These are phyloP conservation scores for Hippocampus zosterae DNA, from an alignment of 2,113 vertebrate species.

Conservation along the genomic window DNA sequence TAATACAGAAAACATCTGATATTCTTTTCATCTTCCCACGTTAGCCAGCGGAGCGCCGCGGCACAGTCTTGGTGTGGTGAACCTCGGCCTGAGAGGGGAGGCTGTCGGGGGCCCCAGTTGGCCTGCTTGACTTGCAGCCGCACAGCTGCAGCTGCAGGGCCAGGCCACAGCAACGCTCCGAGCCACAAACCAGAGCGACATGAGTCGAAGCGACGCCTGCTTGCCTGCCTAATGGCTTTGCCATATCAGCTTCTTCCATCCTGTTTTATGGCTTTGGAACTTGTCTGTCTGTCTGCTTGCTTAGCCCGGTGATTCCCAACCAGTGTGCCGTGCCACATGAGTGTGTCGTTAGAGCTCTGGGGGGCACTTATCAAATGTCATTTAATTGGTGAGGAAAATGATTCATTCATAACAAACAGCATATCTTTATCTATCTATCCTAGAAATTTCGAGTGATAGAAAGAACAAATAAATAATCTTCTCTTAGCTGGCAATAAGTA, in stretches of 20 bases:
- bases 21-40: conserved; percentile 60
- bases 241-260: conserved; percentile 26
- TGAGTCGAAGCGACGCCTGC: conserved; percentile 42
- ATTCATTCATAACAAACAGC: too few relatives aligned
- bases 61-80: conserved; percentile 56
- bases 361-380: too few relatives aligned
- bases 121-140: conserved; percentile 54
- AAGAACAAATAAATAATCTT: too few relatives aligned
- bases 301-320: neutral
- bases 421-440: too few relatives aligned
- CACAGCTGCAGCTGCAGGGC: conserved; percentile 59
- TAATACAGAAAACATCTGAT: conserved; percentile 61
- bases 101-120: conserved; percentile 35
- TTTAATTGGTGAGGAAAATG: too few relatives aligned
- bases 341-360: too few relatives aligned
- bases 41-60: conserved; percentile 34
- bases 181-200: conserved; percentile 58
- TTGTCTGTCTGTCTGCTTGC: conserved; percentile 4
- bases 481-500: too few relatives aligned
- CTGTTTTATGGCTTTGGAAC: conserved; percentile 5
- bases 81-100: conserved; percentile 41
- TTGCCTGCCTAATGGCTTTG: conserved; percentile 16
- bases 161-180: conserved; percentile 41
- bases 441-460: too few relatives aligned
- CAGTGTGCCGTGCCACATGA: neutral